A percentile compares a stretch with the other conserved stretches of the same genome.
Conservation (phyloP, 2,113 vertebrate genomes). For the Carlito syrichta region DNA sequence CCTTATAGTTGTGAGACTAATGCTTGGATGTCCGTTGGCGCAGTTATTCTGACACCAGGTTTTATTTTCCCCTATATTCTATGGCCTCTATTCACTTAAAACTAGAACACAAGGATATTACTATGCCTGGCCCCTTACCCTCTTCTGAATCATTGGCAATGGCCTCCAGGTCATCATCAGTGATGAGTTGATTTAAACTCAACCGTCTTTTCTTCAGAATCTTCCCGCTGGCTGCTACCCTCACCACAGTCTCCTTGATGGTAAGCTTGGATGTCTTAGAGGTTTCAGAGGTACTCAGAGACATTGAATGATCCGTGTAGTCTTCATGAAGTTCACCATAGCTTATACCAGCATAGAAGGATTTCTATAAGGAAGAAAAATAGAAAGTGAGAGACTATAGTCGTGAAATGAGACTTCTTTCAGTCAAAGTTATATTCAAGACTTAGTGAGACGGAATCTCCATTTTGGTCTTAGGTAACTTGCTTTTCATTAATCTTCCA, state of each 20-base stretch:
- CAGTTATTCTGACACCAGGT: neutral
- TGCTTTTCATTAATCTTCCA: neutral
- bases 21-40: neutral
- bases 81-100: neutral
- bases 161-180: neutral
- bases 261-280: neutral
- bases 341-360: slow-evolving; percentile 58
- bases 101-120: neutral
- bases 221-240: neutral
- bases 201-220: slow-evolving; percentile 53
- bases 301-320: neutral
- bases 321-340: neutral
- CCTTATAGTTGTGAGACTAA: neutral
- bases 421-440: neutral
- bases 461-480: neutral
- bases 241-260: neutral
- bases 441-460: neutral
- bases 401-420: neutral
- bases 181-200: neutral
- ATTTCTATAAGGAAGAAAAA: slow-evolving; percentile 52
- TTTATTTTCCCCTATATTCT: neutral
- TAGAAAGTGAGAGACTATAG: neutral
- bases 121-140: slow-evolving; percentile 17
- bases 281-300: neutral
- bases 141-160: neutral